Percentiles rank a stretch among this genome's conserved stretches.
These are phyloP conservation scores for Dynastes grantii DNA, from an alignment of 2,888 invertebrate species.

Conservation along the genomic window DNA sequence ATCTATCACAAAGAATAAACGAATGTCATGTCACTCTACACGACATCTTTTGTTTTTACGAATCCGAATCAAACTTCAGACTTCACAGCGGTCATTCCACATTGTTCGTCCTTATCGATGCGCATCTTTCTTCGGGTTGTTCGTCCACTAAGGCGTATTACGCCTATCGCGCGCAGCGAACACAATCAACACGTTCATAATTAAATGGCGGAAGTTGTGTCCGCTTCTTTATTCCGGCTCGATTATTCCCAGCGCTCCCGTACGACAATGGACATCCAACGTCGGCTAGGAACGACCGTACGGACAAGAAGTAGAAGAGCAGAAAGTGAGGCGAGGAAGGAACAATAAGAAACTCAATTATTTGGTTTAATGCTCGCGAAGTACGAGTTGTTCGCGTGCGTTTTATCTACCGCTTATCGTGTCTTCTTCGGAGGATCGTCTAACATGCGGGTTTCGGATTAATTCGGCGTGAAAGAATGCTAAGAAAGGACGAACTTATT, in stretches of 20 bases:
- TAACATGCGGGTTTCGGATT: constrained; percentile 30
- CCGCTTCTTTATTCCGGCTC: constrained; percentile 52
- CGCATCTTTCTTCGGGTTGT: constrained; percentile 1
- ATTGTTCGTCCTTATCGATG: neutral
- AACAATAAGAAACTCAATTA: constrained; percentile 56
- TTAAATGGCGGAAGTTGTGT: constrained; percentile 59
- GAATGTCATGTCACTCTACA: too few relatives aligned
- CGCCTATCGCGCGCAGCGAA: neutral
- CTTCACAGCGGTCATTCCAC: constrained; percentile 10
- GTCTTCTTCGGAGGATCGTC: constrained; percentile 2
- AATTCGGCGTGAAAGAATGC: constrained; percentile 27
- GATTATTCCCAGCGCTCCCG: constrained; percentile 53
- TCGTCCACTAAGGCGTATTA: constrained; percentile 48
- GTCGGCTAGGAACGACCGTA: constrained; percentile 16
- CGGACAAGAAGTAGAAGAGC: neutral
- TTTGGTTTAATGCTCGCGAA: constrained; percentile 54
- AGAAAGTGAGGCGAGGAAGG: constrained; percentile 15
- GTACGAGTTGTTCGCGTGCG: constrained; percentile 41
- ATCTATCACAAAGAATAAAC: too few relatives aligned
- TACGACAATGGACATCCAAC: constrained; percentile 57
- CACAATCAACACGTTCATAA: constrained; percentile 60
- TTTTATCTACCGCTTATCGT: constrained; percentile 35
- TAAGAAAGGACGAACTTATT: neutral
- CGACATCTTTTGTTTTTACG: neutral
- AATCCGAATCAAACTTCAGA: neutral